Conservation (phyloP, 2,888 invertebrate species). For the Acanthoscelides obtectus region DNA sequence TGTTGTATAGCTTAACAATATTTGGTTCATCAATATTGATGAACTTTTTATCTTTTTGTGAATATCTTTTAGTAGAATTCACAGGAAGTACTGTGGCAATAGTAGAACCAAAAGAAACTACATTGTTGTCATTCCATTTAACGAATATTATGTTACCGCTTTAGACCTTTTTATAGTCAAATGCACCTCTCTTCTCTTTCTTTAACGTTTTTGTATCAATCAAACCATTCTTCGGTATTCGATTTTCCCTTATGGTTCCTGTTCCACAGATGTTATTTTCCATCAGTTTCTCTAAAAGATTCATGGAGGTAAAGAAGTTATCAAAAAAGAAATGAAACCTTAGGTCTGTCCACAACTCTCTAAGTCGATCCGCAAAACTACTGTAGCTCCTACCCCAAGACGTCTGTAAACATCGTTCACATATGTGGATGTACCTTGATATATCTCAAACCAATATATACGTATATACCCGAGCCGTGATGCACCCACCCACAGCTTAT, state of each 20-base stretch:
- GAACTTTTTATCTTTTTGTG: conserved; percentile 17
- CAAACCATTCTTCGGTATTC: conserved; percentile 5
- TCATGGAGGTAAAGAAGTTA: conserved; percentile 16
- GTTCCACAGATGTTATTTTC: conserved; percentile 10
- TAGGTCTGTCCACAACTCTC: too few species aligned
- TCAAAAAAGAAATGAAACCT: too few species aligned
- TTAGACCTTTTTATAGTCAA: conserved; percentile 11
- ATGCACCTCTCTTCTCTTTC: conserved; percentile 12
- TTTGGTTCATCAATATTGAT: conserved; percentile 21
- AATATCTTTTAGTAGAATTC: conserved; percentile 11
- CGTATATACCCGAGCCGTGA: conserved; percentile 7
- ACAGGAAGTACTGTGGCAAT: conserved; percentile 9
- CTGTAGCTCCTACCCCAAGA: conserved; percentile 3
- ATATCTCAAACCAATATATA: conserved; percentile 10
- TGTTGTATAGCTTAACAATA: conserved; percentile 22
- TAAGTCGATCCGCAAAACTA: conserved; percentile 6
- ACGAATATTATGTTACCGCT: conserved; percentile 6
- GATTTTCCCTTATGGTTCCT: conserved; percentile 15
- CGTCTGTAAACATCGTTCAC: too few species aligned
- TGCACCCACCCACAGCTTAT: too few species aligned
- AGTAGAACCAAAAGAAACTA: conserved; percentile 19
- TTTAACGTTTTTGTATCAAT: conserved; percentile 5
- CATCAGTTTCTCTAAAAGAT: conserved; percentile 10
- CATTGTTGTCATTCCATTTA: conserved; percentile 23
- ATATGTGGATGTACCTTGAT: too few species aligned